Conservation (phyloP, 2,888 invertebrate species). For the Rotaria macrura region DNA sequence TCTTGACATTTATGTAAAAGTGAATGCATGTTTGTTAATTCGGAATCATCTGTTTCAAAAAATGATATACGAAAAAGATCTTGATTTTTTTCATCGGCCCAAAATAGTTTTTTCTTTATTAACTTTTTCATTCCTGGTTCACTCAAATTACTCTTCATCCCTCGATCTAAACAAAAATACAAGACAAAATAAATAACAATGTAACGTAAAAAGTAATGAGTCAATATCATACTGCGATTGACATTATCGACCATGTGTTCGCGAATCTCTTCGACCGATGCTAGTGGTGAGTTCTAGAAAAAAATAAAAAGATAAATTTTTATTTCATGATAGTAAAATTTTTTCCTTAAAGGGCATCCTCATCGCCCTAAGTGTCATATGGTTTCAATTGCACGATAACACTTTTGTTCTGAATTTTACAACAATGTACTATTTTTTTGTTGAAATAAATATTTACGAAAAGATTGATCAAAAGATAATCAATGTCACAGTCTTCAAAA, state of each 20-base stretch:
- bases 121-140: neutral
- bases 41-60: neutral
- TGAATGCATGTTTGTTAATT: neutral
- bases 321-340: no score
- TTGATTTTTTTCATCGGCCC: slow-evolving; percentile 19
- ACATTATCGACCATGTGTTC: no score
- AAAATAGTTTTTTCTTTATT: slow-evolving; percentile 15
- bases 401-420: no score
- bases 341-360: no score
- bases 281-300: neutral
- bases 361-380: no score
- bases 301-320: no score
- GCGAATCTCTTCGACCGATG: neutral
- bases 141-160: neutral
- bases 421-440: no score
- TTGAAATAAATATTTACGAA: no score
- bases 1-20: neutral
- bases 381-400: no score
- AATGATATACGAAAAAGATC: neutral
- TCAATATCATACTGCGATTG: neutral
- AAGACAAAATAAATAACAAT: neutral
- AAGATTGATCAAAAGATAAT: no score
- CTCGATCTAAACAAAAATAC: neutral
- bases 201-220: neutral
- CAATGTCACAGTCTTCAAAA: no score